Evolutionary conservation across 1,140 invertebrate genomes (phyloP).

Genomic region (Danaus melanippus): DNA sequence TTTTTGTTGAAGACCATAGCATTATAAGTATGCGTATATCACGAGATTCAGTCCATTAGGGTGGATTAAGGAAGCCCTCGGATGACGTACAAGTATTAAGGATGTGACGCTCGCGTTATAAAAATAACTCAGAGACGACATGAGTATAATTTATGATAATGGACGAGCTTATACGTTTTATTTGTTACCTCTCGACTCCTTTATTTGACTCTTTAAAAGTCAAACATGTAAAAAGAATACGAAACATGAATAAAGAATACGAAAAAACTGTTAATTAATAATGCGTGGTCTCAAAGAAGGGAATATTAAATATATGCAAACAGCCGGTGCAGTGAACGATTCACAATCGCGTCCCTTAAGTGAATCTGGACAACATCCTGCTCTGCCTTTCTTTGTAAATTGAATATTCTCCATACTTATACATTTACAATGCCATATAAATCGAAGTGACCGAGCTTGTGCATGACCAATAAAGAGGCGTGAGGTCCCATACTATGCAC

Average conservation of each 20-base stretch:
- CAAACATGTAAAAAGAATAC: too few relatives aligned
- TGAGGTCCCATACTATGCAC: constrained; percentile 44
- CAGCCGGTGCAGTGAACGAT: too few relatives aligned
- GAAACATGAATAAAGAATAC: too few relatives aligned
- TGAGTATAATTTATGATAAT: too few relatives aligned
- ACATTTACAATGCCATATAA: constrained; percentile 29
- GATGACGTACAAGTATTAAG: constrained; percentile 54
- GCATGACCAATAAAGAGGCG: constrained; percentile 32
- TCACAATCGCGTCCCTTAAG: not conserved
- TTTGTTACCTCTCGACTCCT: too few relatives aligned
- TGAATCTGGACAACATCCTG: constrained; percentile 7
- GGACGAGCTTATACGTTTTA: too few relatives aligned
- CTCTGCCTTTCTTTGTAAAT: constrained; percentile 8
- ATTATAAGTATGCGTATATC: constrained; percentile 31
- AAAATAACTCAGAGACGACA: constrained; percentile 20
- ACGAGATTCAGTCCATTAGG: constrained; percentile 57
- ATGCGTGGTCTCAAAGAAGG: too few relatives aligned
- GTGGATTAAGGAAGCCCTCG: constrained; percentile 54
- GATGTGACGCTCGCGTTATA: constrained; percentile 41
- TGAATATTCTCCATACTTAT: constrained; percentile 9
- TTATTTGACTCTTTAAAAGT: too few relatives aligned
- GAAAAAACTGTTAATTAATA: too few relatives aligned
- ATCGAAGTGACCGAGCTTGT: constrained; percentile 22
- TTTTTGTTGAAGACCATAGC: constrained; percentile 25
- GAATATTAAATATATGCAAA: too few relatives aligned